Base-by-base conservation (phyloP, 2,113 vertebrate species). In the Actenoides lindsayi region DNA sequence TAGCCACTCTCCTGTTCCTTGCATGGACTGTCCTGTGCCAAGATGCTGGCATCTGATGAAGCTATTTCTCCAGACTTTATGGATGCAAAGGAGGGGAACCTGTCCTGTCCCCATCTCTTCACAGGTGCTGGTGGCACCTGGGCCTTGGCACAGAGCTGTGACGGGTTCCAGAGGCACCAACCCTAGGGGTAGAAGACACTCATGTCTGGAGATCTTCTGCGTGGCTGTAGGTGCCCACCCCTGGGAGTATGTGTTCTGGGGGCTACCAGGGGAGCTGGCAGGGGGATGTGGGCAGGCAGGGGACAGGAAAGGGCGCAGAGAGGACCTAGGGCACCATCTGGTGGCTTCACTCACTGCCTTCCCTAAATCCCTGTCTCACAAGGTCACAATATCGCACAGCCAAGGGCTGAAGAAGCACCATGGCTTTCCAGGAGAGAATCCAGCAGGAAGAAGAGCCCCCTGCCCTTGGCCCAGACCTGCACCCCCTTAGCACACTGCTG, bases 301-400 rank as follows among this genome's bases (percentile, higher is more conserved):
- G 96, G 95, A 84, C 92, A 91, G 16, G 24, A 87, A 60, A 78
- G 65, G 91, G 82, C 86, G 79, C 85, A 93, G 71, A 74, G 60
- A 97, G 96, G 94, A 89, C 85, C 96, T 97, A 97, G 96, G 96
- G 96, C 96, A 97, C 97, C 96, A 97, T 97, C 97, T 97, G 96
- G 94, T 97, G 96, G 97, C 91, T 97, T 95, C 88, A 78, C 16
- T 91, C 85, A 90, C 68, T 60, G 82, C 65, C 87, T 91, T 94
- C 77, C 91, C 92, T 92, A 93, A 92, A 96, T 91, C 83, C 77
- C 59, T 50, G 83, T 86, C 84, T 75, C 85, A 31, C 21, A 25
- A 46, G 90, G 88, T 94, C 90, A 83, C 62, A 18, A 31, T 10
- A 68, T 11, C 41, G 75, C 51, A 35, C n/a, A 50, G 68, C 44